Base-by-base conservation (phyloP, 2,888 invertebrate species). In the Electrophaes corylata region DNA sequence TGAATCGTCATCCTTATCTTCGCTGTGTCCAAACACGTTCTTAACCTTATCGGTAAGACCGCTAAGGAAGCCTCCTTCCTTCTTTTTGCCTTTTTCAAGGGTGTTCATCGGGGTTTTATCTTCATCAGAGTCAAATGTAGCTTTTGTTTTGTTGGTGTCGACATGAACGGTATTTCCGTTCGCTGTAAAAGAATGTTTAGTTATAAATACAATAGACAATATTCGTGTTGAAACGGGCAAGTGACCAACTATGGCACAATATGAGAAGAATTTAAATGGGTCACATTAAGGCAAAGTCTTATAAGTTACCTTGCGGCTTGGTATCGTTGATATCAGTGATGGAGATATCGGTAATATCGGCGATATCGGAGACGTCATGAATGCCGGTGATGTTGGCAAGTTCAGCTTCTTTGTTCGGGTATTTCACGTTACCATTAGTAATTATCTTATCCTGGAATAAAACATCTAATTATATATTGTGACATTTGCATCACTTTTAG, bases 71-170 rank as follows among this genome's bases (percentile, higher is more conserved):
- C 86, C 63, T 0, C 87, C 88, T 29, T 82, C 77, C 55, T 92
- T 90, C 70, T 93, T 85, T 67, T 92, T 92, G 54, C 93, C 84
- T 61, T 91, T 92, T 50, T 90, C 86, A n/a, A 93, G 80, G 12
- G 93, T 90, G 57, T 92, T 93, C 77, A 91, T 91, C 4, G 92
- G 90, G 11, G 92, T 92, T 71, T 92, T 92, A 52, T 92, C 92
- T 70, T 92, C 91, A 44, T 92, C 92, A 0, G 93, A 93, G 67
- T 93, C 92, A 57, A 93, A 91, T 1, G 92, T 91, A 1, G 93
- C 91, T 72, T 92, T 92, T 31, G 88, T 87, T 65, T 92, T 92
- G 76, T 93, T 93, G 2, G 91, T 90, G 63, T 91, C 90, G 12
- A 90, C 86, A 62, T 91, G 88, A 23, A 90, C 77, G 10, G 87